These are phyloP conservation scores for Herpetotheres cachinnans DNA, from an alignment of 2,113 vertebrate species.

Conservation along the genomic window DNA sequence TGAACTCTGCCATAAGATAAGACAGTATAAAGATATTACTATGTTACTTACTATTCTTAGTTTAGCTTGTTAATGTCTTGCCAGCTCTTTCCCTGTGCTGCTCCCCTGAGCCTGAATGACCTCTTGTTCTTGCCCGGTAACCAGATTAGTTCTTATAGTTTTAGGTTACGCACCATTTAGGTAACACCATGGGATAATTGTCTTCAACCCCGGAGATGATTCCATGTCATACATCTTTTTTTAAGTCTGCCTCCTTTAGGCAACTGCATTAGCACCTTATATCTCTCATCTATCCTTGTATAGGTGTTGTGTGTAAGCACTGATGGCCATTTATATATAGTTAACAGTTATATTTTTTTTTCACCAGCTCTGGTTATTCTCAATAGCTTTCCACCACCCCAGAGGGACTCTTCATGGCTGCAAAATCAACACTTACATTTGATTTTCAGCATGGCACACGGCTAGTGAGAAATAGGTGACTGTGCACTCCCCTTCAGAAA, in stretches of 20 bases:
- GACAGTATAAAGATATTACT: not conserved
- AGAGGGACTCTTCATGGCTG: not conserved
- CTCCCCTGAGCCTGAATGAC: not conserved
- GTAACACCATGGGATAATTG: not conserved
- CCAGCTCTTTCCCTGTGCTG: not conserved
- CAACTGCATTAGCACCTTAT: not conserved
- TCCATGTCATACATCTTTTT: not conserved
- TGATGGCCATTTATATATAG: not conserved
- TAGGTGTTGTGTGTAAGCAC: not conserved
- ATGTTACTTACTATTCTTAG: not conserved
- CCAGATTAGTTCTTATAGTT: not conserved
- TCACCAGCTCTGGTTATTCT: not conserved
- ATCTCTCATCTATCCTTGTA: accelerated
- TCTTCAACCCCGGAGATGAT: not conserved
- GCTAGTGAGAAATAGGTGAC: not conserved
- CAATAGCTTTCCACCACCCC: not conserved
- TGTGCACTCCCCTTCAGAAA: not conserved
- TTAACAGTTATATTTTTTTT: not conserved
- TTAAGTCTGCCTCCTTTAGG: not conserved
- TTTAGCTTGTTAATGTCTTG: not conserved
- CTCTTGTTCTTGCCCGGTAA: not conserved
- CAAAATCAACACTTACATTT: not conserved
- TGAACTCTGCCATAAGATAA: not conserved
- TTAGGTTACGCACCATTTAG: not conserved
- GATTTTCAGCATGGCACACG: not conserved